Evolutionary conservation across 2,888 invertebrate species (phyloP), one percentile per base, ranked within the genome.

Genomic region (Rosalia funebris): DNA sequence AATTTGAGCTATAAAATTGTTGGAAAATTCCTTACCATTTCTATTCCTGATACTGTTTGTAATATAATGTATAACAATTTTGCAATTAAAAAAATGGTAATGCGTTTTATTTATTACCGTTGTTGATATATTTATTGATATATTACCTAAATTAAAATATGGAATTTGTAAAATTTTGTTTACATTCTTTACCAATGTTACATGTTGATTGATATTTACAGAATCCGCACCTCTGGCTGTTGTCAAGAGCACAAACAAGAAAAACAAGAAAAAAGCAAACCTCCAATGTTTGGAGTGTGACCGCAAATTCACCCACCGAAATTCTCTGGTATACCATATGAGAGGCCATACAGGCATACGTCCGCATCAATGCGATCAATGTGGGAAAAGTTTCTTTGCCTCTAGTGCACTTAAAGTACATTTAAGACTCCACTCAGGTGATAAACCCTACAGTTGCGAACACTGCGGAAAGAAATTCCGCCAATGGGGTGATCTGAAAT

Each of bases 401-500:
- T 86, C 88, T 0, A 89, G 90, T 66, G 93, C 94, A 1, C 83
- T 94, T 4, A 93, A 92, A 66, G 92, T 92, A 1, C 95, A 95
- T 80, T 85, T 88, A 72, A 85, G 93, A 15, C 84, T 92, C 14
- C 95, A 95, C 81, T 91, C 90, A 39, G 93, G 91, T n/a, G 91
- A 90, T 72, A 91, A 91, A 66, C 95, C 95, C 0, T 93, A 91
- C 81, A 88, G 90, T 72, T 95, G 95, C 76, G 88, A 90, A 36
- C 86, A 86, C 66, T 95, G 95, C 77, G 90, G 89, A 0, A 86
- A 89, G 1, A 86, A 89, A 72, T 95, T 95, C 81, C 85, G 94
- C 0, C 94, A 94, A 78, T 93, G 93, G 91, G 93, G 93, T 58
- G 95, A 95, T 78, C 84, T 95, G 47, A 93, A 92, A 74, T 93